Evolutionary conservation across 2,113 vertebrate genomes (phyloP).

Genomic region (Elachura formosa): DNA sequence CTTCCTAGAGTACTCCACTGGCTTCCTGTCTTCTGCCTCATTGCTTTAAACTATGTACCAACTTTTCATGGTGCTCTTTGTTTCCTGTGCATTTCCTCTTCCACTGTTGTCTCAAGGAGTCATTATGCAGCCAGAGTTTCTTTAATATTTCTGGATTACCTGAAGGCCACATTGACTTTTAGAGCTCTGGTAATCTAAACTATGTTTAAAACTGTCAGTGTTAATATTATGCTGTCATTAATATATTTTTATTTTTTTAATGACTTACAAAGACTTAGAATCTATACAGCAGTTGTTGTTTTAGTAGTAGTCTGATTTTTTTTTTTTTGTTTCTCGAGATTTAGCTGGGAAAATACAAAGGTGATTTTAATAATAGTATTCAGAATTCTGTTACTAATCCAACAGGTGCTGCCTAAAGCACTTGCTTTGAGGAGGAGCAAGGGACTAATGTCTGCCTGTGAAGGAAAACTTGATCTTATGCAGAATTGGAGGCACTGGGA

Average conservation of each 20-base stretch:
- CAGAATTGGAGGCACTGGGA: neutral
- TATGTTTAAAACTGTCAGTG: neutral
- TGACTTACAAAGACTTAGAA: neutral
- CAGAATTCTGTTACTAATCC: neutral
- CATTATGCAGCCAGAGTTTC: neutral
- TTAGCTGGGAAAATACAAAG: neutral
- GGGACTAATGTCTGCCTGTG: neutral
- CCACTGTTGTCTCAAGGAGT: neutral
- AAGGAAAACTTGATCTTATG: neutral
- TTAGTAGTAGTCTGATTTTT: neutral
- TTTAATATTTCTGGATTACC: neutral
- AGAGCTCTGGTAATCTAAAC: neutral
- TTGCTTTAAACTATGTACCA: neutral
- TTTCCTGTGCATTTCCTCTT: neutral
- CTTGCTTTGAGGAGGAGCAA: neutral
- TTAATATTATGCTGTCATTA: neutral
- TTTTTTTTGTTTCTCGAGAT: neutral
- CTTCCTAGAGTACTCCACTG: neutral
- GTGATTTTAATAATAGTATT: neutral
- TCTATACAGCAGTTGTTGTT: neutral
- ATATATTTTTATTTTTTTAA: neutral
- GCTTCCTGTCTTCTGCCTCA: neutral
- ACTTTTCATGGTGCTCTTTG: rapidly evolving
- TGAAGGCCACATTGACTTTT: neutral
- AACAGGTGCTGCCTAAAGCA: neutral